Conservation (phyloP, 2,797 vertebrate species). For the Esox masquinongy region DNA sequence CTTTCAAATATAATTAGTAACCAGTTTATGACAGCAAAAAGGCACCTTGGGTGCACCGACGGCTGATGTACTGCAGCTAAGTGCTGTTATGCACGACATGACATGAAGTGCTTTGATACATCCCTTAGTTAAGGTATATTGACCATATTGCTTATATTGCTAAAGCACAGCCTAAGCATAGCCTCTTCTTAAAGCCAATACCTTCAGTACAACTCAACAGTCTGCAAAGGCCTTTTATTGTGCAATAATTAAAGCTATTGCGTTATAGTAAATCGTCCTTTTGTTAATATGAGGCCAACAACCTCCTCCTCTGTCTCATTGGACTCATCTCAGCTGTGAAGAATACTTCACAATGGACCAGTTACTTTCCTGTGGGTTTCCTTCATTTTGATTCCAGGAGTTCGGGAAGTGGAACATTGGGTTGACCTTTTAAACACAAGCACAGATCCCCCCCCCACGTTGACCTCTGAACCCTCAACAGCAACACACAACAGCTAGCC, state of each 20-base stretch:
- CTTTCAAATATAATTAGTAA: too few relatives aligned
- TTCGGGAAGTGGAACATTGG: neutral
- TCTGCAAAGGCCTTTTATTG: neutral
- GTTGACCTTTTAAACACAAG: neutral
- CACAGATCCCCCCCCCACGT: neutral
- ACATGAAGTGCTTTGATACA: too few relatives aligned
- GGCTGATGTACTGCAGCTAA: too few relatives aligned
- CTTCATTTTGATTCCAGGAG: neutral
- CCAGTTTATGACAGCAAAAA: too few relatives aligned
- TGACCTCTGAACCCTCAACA: neutral
- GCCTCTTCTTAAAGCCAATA: neutral
- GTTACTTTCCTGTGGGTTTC: conserved; percentile 6
- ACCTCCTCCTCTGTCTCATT: conserved; percentile 10
- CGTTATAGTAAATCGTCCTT: neutral
- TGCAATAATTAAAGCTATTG: neutral
- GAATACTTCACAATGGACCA: conserved; percentile 17
- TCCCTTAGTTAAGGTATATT: neutral
- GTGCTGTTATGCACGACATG: too few relatives aligned
- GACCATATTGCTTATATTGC: neutral
- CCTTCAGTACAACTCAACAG: neutral
- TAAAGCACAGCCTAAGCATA: neutral
- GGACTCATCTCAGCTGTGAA: conserved; percentile 15
- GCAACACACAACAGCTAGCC: neutral
- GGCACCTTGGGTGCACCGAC: too few relatives aligned
- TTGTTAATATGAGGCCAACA: neutral